Evolutionary conservation across 2,888 invertebrate species (phyloP).

Genomic region (Zonitis immaculata): DNA sequence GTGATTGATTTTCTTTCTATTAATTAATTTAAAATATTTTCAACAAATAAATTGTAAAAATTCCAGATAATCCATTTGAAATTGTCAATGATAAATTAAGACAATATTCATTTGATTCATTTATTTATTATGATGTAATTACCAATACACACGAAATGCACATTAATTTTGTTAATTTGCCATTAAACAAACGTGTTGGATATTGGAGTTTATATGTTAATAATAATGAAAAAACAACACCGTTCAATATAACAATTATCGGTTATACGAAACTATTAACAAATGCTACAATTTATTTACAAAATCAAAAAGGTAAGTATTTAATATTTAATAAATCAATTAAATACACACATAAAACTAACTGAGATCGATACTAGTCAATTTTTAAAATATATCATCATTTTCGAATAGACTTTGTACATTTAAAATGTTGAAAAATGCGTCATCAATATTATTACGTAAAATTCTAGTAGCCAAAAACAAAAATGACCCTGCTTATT

Average conservation of each 20-base stretch:
- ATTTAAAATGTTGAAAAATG: constrained; percentile 12
- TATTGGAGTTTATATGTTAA: constrained; percentile 36
- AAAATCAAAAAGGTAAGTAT: constrained; percentile 18
- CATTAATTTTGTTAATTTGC: constrained; percentile 28
- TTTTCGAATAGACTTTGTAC: constrained; percentile 15
- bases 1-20: constrained; percentile 22
- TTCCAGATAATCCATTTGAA: neutral
- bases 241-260: constrained; percentile 38
- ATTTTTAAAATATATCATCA: neutral
- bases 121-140: constrained; percentile 34
- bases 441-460: constrained; percentile 18
- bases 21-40: too few species aligned
- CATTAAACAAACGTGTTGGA: constrained; percentile 31
- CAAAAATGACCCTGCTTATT: constrained; percentile 11
- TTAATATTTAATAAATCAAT: neutral
- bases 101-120: constrained; percentile 47
- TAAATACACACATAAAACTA: neutral
- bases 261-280: constrained; percentile 33
- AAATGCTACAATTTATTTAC: constrained; percentile 15
- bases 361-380: neutral
- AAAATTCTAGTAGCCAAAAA: constrained; percentile 9
- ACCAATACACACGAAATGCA: constrained; percentile 34
- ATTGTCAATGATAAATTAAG: constrained; percentile 45
- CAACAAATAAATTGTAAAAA: neutral
- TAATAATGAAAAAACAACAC: constrained; percentile 19